phyloP scores from a whole-genome alignment of 2,888 invertebrate genomes.

The Fragum sueziense region DNA sequence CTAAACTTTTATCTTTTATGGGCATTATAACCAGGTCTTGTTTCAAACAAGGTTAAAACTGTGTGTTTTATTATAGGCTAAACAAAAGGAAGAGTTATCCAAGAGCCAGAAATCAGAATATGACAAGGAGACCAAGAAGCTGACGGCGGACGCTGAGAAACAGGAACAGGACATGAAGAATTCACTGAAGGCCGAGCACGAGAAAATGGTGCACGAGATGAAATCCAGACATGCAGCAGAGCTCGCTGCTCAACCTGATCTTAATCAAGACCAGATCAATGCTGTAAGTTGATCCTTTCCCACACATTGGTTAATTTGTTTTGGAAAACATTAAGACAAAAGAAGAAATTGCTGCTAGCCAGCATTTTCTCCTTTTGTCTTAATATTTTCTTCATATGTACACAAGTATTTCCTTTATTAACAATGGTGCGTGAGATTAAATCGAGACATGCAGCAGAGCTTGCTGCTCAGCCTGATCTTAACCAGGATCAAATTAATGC shows the following conservation, averaged over 20 bases:
- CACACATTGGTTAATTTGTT: no score
- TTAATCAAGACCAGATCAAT: conserved; percentile 74
- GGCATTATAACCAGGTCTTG: no score
- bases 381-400: no score
- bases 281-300: no score
- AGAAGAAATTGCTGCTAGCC: no score
- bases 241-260: conserved; percentile 74
- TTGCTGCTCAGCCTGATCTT: conserved; percentile 76
- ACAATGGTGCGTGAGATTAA: conserved; percentile 74
- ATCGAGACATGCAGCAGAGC: conserved; percentile 77
- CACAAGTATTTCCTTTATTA: no score
- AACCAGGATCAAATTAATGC: conserved; percentile 73
- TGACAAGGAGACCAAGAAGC: conserved; percentile 63
- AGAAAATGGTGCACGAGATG: conserved; percentile 75
- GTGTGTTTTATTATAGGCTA: conserved; percentile 69
- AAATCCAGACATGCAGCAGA: conserved; percentile 78
- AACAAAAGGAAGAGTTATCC: conserved; percentile 70
- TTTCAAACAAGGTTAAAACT: no score
- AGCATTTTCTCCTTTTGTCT: no score
- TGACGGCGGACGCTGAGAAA: conserved; percentile 69
- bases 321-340: no score
- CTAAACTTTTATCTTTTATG: no score
- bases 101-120: conserved; percentile 74
- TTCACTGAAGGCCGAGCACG: conserved; percentile 68
- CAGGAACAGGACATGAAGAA: conserved; percentile 69